Conservation (phyloP, 2,888 invertebrate genomes). For the Autographa gamma region DNA sequence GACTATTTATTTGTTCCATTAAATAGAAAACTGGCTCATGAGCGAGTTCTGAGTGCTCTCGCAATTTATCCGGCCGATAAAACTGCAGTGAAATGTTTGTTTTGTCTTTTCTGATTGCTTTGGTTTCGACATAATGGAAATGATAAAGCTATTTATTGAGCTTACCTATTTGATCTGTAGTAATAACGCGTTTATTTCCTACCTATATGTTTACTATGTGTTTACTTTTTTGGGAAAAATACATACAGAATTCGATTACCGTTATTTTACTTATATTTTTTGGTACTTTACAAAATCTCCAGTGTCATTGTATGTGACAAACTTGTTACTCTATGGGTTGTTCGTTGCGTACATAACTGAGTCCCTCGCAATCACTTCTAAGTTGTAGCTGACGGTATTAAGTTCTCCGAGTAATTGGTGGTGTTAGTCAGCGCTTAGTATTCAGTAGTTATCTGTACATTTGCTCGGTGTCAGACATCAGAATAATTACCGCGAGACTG, state of each 20-base stretch:
- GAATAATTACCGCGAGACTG: constrained; percentile 46
- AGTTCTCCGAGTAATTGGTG: constrained; percentile 6
- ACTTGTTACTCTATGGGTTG: background rate
- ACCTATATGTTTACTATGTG: too few species aligned
- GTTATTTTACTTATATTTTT: background rate
- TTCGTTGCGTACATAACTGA: background rate
- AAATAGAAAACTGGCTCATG: background rate
- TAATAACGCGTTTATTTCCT: too few species aligned
- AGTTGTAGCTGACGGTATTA: background rate
- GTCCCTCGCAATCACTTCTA: too few species aligned
- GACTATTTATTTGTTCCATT: background rate
- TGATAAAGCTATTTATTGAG: too few species aligned
- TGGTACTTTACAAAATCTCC: background rate
- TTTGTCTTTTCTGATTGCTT: background rate
- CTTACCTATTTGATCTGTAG: too few species aligned
- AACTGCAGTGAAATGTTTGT: background rate
- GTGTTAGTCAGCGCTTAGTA: constrained; percentile 28
- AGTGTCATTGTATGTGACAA: background rate
- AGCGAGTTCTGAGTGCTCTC: background rate
- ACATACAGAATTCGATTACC: too few species aligned
- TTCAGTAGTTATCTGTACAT: constrained; percentile 52
- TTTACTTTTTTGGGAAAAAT: too few species aligned
- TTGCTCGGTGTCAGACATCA: constrained; percentile 46
- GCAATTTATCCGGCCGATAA: background rate
- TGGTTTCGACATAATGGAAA: too few species aligned